These are phyloP conservation scores for Heteractis magnifica DNA, from an alignment of 92 coral and sea anemone genomes.

Conservation along the genomic window DNA sequence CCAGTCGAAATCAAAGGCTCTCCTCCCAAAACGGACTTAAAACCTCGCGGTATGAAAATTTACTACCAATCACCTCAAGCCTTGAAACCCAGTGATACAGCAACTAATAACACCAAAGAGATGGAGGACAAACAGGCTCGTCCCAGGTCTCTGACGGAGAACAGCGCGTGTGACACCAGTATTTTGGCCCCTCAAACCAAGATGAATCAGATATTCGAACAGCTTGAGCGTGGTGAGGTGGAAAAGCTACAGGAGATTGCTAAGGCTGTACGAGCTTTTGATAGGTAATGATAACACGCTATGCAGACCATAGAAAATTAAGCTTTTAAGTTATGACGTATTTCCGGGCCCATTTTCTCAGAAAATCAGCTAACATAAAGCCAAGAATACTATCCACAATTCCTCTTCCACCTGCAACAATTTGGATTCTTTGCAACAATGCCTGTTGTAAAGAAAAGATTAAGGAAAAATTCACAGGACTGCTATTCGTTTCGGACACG, in stretches of 20 bases:
- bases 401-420: no score
- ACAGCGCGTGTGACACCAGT: constrained; percentile 18
- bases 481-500: no score
- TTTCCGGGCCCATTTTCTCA: no score
- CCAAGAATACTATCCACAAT: no score
- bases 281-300: constrained; percentile 56
- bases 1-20: constrained; percentile 21
- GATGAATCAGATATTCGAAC: constrained; percentile 63
- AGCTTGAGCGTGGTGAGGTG: constrained; percentile 66
- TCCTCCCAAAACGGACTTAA: constrained; percentile 8
- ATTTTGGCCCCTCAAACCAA: constrained; percentile 48
- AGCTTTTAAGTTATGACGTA: no score
- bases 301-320: not conserved
- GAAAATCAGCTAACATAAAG: no score
- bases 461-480: no score
- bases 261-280: constrained; percentile 87
- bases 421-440: no score
- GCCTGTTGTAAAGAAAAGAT: no score
- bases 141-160: constrained; percentile 25
- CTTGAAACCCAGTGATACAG: not conserved
- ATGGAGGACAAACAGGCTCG: constrained; percentile 7
- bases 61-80: not conserved
- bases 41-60: not conserved
- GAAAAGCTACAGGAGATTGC: constrained; percentile 79
- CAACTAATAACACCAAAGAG: not conserved